phyloP scores from a whole-genome alignment of 2,888 invertebrate genomes.

The Graphium colonna region DNA sequence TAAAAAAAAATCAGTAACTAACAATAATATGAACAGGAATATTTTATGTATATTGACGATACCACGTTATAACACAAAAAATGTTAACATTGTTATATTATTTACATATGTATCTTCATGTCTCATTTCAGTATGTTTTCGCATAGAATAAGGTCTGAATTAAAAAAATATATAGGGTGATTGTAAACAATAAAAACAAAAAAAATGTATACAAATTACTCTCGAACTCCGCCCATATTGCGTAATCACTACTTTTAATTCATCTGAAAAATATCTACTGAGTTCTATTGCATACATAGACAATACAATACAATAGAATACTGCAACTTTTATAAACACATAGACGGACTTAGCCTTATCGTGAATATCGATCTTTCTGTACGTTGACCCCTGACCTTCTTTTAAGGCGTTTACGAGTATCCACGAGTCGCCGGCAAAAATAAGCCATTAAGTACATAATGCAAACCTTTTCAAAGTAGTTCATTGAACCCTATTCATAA shows the following conservation, averaged over 20 bases:
- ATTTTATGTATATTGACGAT: no score
- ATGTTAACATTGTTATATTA: no score
- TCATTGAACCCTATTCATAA: background rate
- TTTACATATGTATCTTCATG: no score
- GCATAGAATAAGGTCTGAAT: no score
- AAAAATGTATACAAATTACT: background rate
- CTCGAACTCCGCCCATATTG: background rate
- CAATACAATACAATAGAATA: background rate
- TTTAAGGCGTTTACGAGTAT: constrained; percentile 17
- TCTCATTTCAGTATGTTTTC: no score
- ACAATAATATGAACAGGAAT: no score
- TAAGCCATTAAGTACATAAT: background rate
- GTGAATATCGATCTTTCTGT: constrained; percentile 34
- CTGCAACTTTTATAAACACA: constrained; percentile 4
- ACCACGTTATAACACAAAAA: no score
- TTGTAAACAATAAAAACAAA: no score
- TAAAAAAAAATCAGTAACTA: no score
- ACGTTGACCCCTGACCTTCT: constrained; percentile 38
- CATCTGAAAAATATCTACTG: background rate
- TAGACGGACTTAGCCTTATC: constrained; percentile 21
- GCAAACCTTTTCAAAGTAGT: background rate
- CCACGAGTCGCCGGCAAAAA: background rate
- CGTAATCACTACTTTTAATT: no score
- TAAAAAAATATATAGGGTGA: no score
- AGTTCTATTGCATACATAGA: background rate